These are phyloP conservation scores for Melozone crissalis DNA, from an alignment of 2,113 vertebrate species.

Conservation along the genomic window DNA sequence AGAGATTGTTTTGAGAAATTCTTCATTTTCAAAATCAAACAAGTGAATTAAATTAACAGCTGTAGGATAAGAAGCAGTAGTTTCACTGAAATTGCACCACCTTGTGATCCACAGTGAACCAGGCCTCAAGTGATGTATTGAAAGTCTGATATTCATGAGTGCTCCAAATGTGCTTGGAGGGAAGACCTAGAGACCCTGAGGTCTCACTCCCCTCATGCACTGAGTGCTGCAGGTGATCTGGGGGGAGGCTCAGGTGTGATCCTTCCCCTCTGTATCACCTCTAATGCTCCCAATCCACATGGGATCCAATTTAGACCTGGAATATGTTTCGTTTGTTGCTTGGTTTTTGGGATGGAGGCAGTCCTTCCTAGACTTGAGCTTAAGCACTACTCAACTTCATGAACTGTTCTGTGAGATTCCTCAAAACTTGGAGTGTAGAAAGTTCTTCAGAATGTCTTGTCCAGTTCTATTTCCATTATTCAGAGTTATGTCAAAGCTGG, in stretches of 20 bases:
- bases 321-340: neutral
- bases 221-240: neutral
- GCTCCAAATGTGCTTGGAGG: neutral
- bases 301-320: neutral
- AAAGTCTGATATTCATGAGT: neutral
- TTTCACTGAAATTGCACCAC: neutral
- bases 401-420: neutral
- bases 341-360: neutral
- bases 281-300: neutral
- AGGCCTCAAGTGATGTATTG: neutral
- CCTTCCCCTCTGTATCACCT: neutral
- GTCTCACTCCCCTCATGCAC: neutral
- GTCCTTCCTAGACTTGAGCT: neutral
- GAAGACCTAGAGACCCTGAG: neutral
- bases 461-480: neutral
- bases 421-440: neutral
- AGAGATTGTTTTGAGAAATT: neutral
- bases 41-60: neutral
- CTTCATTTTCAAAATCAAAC: neutral
- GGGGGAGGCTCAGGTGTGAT: neutral
- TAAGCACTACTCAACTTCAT: neutral
- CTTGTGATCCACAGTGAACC: neutral
- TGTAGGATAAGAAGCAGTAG: neutral
- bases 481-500: neutral
- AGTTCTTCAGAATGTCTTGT: neutral